Evolutionary conservation across 2,888 invertebrate genomes (phyloP), one percentile per base, ranked within the genome.

Genomic region (Nephrotoma guestfalica): DNA sequence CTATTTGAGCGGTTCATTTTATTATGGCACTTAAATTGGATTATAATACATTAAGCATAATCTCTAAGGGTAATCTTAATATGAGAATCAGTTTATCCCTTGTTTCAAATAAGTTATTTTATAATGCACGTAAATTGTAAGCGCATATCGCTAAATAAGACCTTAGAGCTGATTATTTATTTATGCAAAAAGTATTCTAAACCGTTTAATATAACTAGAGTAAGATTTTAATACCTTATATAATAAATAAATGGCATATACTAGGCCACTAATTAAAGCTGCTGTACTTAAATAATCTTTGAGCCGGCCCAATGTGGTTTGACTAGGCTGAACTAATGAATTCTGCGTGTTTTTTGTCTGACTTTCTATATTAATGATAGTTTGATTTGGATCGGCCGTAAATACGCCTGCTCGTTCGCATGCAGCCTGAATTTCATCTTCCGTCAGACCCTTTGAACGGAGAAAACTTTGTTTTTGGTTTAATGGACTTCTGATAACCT

Each of bases 401-500:
- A 91, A 91, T 51, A 91, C 89, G 9, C 91, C 92, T 47, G 95
- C 94, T 89, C 94, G 93, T 89, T 96, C 94, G 89, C 96, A 94
- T 0, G 97, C 96, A 88, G 93, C 92, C 89, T 94, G 93, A 88
- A 97, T 95, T 91, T 97, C 97, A 0, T 93, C 92, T 86, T 96
- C 94, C 0, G 95, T 94, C 0, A 97, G 92, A 85, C 97, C 97
- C 91, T 97, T 96, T 89, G 94, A 93, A 88, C 94, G 93, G 1
- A 97, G 93, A 91, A 97, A 97, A 88, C 94, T 93, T 90, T 96
- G 95, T 89, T 96, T 97, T 90, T 96, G 96, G 87, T 94, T 93
- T 86, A 96, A 90, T 0, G 97, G 95, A 89, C 96, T 96, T 88
- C 94, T 92, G 86, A 94, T 93, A 2, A 97, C 96, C 90, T 95